Evolutionary conservation across 2,113 vertebrate species (phyloP), one percentile per base, ranked within the genome.

Genomic region (Embiotoca jacksoni): DNA sequence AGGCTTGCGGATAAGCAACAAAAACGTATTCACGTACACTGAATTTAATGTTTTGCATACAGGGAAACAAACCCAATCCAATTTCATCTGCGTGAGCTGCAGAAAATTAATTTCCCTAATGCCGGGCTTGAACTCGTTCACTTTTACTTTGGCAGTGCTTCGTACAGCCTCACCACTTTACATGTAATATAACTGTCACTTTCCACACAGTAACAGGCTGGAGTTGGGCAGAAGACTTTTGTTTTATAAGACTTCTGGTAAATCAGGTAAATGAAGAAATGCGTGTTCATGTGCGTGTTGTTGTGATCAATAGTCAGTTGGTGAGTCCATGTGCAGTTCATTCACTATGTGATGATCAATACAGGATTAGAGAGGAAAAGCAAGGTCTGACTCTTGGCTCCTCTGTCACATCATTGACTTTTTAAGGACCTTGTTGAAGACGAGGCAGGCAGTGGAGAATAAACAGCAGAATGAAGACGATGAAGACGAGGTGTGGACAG

Each of bases 331-430:
- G 68, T 54, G 64, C 56, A 82, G 73, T 86, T 88, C 74, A 81
- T 86, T 87, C 84, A 69, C 87, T 76, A 70, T 63, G 74, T 64
- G 41, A 61, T 88, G 85, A 93, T 92, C 90, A 84, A 89, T 73
- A 90, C 0, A 53, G 86, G 88, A 92, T 91, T 86, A 82, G 72
- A 75, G 62, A 81, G 57, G 82, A 72, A 56, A 61, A 63, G 72
- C 44, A 46, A 72, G 11, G 56, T 36, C 49, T 56, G 72, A 39
- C 68, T 75, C 59, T 35, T 31, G 44, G 7, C 7, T 47, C 56
- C 49, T 33, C 50, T 63, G 61, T 74, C 74, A 23, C 67, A 46
- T 56, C 58, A 50, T 4, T 4, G 55, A 78, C 35, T 73, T 54
- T 77, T 76, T 56, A 52, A 80, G 23, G 59, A n/a, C 62, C 30